Evolutionary conservation across 2,797 vertebrate genomes (phyloP).

Genomic region (Centropyge bicolor): DNA sequence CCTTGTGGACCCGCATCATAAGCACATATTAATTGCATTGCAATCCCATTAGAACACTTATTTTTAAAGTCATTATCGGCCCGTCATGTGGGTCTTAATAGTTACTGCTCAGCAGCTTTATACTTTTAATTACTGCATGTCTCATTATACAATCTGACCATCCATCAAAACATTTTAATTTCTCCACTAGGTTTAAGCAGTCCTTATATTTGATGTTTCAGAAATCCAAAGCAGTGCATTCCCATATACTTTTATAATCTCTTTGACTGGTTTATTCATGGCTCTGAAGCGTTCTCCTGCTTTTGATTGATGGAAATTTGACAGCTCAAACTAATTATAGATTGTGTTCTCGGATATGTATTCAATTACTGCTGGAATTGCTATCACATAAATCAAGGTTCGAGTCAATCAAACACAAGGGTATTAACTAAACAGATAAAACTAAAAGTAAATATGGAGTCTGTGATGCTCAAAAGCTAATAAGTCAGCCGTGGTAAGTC

Average conservation of each 20-base stretch:
- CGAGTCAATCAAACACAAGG: constrained; percentile 31
- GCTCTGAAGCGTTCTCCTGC: neutral
- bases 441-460: neutral
- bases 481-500: neutral
- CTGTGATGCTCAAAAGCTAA: constrained; percentile 12
- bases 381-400: constrained; percentile 20
- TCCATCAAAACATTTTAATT: constrained; percentile 43
- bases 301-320: constrained; percentile 30
- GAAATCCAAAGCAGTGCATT: constrained; percentile 8
- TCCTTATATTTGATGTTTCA: neutral
- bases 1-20: constrained; percentile 14
- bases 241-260: neutral
- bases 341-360: constrained; percentile 26
- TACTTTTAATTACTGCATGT: constrained; percentile 42
- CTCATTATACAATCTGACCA: constrained; percentile 42
- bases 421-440: neutral
- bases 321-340: constrained; percentile 35
- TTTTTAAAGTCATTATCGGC: constrained; percentile 46
- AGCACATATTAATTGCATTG: constrained; percentile 43
- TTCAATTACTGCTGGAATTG: constrained; percentile 34
- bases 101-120: constrained; percentile 36
- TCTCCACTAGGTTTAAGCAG: constrained; percentile 4
- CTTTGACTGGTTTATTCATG: constrained; percentile 6
- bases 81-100: constrained; percentile 42
- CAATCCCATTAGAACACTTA: constrained; percentile 36